Conservation (phyloP, 2,113 vertebrate species). For the Epinephelus moara region DNA sequence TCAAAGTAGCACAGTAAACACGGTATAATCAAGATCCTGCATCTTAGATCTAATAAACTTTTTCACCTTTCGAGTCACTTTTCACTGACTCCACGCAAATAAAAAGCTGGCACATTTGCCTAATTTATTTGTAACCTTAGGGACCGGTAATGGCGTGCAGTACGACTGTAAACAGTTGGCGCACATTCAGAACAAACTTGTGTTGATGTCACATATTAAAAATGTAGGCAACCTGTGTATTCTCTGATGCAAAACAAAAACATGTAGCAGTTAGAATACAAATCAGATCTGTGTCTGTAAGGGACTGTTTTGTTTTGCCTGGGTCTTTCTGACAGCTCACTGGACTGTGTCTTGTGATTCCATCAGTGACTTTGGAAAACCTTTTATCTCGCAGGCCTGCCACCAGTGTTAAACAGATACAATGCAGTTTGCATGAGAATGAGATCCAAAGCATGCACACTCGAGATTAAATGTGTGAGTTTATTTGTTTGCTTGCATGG, state of each 20-base stretch:
- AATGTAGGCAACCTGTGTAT: neutral
- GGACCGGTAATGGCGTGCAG: neutral
- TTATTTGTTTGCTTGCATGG: neutral
- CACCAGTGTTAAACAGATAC: constrained; percentile 39
- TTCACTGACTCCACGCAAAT: neutral
- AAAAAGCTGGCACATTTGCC: neutral
- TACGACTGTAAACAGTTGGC: neutral
- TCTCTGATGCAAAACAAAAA: constrained; percentile 12
- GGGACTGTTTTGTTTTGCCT: constrained; percentile 18
- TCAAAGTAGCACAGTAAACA: neutral
- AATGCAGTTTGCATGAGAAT: constrained; percentile 7
- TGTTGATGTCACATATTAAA: constrained; percentile 24
- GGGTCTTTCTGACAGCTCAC: constrained; percentile 10
- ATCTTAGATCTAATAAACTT: neutral
- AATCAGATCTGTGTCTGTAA: neutral
- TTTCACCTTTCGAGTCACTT: neutral
- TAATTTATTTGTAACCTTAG: constrained; percentile 18
- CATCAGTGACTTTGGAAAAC: constrained; percentile 2
- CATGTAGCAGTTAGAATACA: neutral
- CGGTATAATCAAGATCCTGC: neutral
- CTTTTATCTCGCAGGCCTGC: constrained; percentile 1
- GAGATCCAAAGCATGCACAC: neutral
- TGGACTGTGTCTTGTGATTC: constrained; percentile 5
- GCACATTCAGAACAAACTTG: neutral
- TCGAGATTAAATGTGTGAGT: neutral